These are phyloP conservation scores for Argynnis bischoffii DNA, from an alignment of 2,888 invertebrate species.

Conservation along the genomic window DNA sequence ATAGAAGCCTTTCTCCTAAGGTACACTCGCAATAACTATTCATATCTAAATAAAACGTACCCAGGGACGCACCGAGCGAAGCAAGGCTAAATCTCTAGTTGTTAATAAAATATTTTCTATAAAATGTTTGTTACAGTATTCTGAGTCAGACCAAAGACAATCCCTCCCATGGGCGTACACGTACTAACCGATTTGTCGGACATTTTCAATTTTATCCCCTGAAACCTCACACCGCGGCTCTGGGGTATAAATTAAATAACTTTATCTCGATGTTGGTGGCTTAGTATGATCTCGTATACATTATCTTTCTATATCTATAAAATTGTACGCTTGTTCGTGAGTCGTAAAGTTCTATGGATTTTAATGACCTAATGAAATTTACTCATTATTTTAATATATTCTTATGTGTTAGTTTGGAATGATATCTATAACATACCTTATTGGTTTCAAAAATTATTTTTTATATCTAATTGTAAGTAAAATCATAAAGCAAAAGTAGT, in stretches of 20 bases:
- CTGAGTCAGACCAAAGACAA: slow-evolving; percentile 1
- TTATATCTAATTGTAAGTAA: no score
- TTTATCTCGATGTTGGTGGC: slow-evolving; percentile 36
- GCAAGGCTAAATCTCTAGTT: background rate
- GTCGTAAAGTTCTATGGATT: slow-evolving; percentile 6
- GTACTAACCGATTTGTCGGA: slow-evolving; percentile 38
- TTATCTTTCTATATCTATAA: slow-evolving; percentile 15
- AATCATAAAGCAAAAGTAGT: no score
- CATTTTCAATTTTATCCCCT: slow-evolving; percentile 39
- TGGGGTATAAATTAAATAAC: slow-evolving; percentile 44
- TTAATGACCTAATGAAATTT: background rate
- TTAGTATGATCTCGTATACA: slow-evolving; percentile 18
- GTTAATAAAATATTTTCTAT: background rate
- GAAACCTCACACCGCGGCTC: slow-evolving; percentile 44
- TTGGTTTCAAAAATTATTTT: no score
- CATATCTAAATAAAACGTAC: no score
- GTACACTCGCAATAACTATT: no score
- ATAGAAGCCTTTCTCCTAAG: no score
- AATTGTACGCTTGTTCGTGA: background rate
- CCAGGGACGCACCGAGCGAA: no score
- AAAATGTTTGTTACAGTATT: slow-evolving; percentile 28
- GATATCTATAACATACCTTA: no score
- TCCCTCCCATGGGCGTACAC: slow-evolving; percentile 35
- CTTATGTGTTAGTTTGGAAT: no score
- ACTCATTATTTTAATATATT: slow-evolving; percentile 2